phyloP scores from a whole-genome alignment of 2,113 vertebrate genomes.

The Plectropomus leopardus region DNA sequence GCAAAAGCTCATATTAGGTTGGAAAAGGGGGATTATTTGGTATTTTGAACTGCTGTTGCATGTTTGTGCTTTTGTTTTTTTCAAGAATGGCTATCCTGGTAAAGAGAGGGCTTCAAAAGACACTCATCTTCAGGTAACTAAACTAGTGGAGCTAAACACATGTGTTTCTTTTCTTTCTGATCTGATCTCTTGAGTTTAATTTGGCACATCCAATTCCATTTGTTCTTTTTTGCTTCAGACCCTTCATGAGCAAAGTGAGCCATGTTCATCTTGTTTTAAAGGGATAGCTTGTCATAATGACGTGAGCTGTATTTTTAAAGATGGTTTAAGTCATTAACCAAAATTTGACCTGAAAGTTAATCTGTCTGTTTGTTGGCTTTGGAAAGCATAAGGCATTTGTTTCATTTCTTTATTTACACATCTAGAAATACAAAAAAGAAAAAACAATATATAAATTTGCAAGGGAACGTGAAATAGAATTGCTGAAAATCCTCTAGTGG shows the following conservation, averaged over 20 bases:
- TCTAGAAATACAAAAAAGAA: too few species aligned
- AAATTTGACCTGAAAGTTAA: background rate
- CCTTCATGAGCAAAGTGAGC: background rate
- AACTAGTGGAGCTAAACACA: slow-evolving; percentile 53
- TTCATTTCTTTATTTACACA: too few species aligned
- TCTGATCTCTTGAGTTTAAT: slow-evolving; percentile 19
- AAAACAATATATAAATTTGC: too few species aligned
- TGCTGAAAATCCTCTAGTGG: too few species aligned
- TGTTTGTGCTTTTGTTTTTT: slow-evolving; percentile 84
- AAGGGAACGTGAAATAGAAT: too few species aligned
- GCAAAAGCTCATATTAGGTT: background rate
- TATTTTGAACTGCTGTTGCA: slow-evolving; percentile 79
- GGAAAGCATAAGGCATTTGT: background rate
- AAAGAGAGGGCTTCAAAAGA: slow-evolving; percentile 87
- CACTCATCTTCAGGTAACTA: slow-evolving; percentile 84
- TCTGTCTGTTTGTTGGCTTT: background rate
- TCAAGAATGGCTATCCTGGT: slow-evolving; percentile 87
- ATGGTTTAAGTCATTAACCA: background rate
- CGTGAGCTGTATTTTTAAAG: slow-evolving; percentile 4
- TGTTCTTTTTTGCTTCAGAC: background rate
- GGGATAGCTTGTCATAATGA: background rate
- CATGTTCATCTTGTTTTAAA: slow-evolving; percentile 25
- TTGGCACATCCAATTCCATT: slow-evolving; percentile 14
- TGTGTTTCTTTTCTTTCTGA: slow-evolving; percentile 41
- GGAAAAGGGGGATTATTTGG: slow-evolving; percentile 35